phyloP scores from a whole-genome alignment of 2,797 vertebrate genomes.

The Hozukius guyotensis region DNA sequence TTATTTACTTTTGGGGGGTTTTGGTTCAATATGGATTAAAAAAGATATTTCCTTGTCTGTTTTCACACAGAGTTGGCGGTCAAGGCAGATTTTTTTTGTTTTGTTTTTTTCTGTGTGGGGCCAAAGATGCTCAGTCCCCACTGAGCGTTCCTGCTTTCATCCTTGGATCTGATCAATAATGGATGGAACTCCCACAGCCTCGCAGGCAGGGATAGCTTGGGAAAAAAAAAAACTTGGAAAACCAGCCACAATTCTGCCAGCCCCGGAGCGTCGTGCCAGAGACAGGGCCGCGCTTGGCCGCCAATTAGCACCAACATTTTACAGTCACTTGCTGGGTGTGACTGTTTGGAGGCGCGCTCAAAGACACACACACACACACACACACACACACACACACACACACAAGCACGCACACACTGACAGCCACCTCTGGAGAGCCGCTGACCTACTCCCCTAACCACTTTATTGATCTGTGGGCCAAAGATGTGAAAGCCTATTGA shows the following conservation, averaged over 20 bases:
- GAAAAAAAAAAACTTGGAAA: slow-evolving; percentile 57
- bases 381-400: slow-evolving; percentile 41
- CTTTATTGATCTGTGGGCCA: slow-evolving; percentile 87
- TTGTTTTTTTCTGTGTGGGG: slow-evolving; percentile 51
- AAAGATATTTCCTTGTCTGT: slow-evolving; percentile 57
- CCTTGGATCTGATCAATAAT: slow-evolving; percentile 87
- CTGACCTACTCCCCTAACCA: slow-evolving; percentile 87
- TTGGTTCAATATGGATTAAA: slow-evolving; percentile 31
- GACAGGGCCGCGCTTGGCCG: slow-evolving; percentile 57
- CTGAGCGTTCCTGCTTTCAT: slow-evolving; percentile 82
- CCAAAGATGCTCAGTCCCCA: slow-evolving; percentile 76
- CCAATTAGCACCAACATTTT: slow-evolving; percentile 84
- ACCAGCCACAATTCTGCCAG: slow-evolving; percentile 70
- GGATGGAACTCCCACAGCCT: slow-evolving; percentile 84
- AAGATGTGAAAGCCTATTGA: slow-evolving; percentile 88
- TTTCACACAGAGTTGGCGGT: slow-evolving; percentile 61
- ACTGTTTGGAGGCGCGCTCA: slow-evolving; percentile 72
- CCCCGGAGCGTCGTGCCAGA: slow-evolving; percentile 52
- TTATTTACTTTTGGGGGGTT: slow-evolving; percentile 26
- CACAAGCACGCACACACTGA: slow-evolving; percentile 23
- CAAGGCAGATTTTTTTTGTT: slow-evolving; percentile 39
- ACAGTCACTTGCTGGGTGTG: slow-evolving; percentile 70
- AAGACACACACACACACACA: slow-evolving; percentile 25
- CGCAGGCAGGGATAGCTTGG: slow-evolving; percentile 72
- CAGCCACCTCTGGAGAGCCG: slow-evolving; percentile 80